Conservation (phyloP, 2,888 invertebrate genomes). For the Griposia aprilina region DNA sequence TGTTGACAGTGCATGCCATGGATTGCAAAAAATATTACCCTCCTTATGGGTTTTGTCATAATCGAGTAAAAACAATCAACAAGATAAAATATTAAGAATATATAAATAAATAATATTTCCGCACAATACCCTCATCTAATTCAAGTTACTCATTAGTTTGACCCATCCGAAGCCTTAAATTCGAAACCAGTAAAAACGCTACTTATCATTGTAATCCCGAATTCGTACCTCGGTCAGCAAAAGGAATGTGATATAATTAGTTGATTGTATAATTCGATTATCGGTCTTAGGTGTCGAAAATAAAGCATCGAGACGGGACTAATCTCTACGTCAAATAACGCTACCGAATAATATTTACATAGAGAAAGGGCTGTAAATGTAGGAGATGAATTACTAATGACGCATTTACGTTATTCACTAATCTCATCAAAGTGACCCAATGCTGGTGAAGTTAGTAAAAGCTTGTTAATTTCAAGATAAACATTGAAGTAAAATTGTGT, state of each 20-base stretch:
- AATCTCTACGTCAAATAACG: slow-evolving; percentile 11
- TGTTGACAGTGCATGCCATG: not conserved
- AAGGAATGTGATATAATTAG: not conserved
- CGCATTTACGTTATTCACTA: slow-evolving; percentile 28
- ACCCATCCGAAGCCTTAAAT: not conserved
- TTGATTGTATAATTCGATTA: not conserved
- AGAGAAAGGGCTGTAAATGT: slow-evolving; percentile 7
- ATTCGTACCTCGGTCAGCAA: not conserved
- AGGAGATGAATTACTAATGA: slow-evolving; percentile 27
- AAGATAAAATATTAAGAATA: not conserved
- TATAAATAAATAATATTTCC: too few species aligned
- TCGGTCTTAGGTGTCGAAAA: slow-evolving; percentile 1
- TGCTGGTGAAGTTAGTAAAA: slow-evolving; percentile 11
- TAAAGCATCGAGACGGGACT: slow-evolving; percentile 1
- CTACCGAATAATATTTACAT: slow-evolving; percentile 32
- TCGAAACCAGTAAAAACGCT: not conserved
- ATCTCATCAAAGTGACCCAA: slow-evolving; percentile 12
- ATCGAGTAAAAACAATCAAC: not conserved
- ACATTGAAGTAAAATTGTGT: slow-evolving; percentile 1
- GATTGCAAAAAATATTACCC: not conserved
- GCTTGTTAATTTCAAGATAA: slow-evolving; percentile 21
- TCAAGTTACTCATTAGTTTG: not conserved
- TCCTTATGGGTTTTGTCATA: slow-evolving; percentile 2
- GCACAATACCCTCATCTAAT: not conserved
- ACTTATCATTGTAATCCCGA: not conserved